Base-by-base conservation (phyloP, 2,797 vertebrate species). In the Crypturellus tataupa region DNA sequence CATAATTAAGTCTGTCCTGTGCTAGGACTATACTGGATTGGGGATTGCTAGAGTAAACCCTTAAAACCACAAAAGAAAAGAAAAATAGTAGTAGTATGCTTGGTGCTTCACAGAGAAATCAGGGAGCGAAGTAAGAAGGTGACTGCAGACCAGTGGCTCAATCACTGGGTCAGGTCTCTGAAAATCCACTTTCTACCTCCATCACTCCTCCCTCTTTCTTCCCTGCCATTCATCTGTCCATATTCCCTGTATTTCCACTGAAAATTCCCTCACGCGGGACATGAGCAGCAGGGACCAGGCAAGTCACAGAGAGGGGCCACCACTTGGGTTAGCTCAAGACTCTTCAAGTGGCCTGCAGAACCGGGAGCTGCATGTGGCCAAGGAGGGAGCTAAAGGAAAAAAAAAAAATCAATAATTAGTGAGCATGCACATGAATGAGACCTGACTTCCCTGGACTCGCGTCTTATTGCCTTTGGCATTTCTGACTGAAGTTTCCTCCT, bases 221-320 rank as follows among this genome's bases (percentile, higher is more conserved):
- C 49, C 42, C 12, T 67, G 35, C 25, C 62, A 44, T 11, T 42
- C 19, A 17, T 47, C 5, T 44, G 42, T 55, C 72, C 62, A 46
- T 59, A 65, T 65, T 25, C 47, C 27, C 58, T 1, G 1, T 12
- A 25, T 27, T 16, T 35, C 33, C 11, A 7, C 27, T 3, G n/a
- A 63, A 63, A 42, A 29, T 42, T 44, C 19, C 63, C 31, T 15
- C 1, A 1, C 35, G 59, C n/a, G 59, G 23, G 3, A 0, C 11
- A 56, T 31, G 40, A 56, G 35, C 0, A n/a, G 55, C 55, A 27
- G 1, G 1, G 27, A 60, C 5, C 15, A 10, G 55, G 9, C 42
- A 44, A 44, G 42, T 29, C 40, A 21, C 0, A 2, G 46, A 16
- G 12, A 33, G 29, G 23, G 46, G 67, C 44, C n/a, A 11, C 39